Evolutionary conservation across 2,113 vertebrate genomes (phyloP).

Genomic region (Cervus canadensis): DNA sequence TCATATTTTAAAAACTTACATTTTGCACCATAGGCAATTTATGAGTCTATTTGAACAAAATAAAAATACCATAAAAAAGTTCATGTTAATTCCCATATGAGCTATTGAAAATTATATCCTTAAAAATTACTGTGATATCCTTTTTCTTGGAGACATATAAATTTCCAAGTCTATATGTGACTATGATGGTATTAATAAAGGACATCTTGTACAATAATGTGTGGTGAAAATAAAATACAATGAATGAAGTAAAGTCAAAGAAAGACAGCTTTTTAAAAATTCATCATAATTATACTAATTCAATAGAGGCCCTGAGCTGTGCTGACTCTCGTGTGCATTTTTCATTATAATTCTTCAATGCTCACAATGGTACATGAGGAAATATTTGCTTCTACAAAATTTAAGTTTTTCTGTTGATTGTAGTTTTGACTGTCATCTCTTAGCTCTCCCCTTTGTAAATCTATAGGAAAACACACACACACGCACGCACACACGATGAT

Average conservation of each 20-base stretch:
- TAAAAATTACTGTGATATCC: not conserved
- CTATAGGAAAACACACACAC: not conserved
- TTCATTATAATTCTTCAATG: not conserved
- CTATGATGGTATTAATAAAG: not conserved
- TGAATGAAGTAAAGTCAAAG: not conserved
- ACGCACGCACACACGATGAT: too few relatives aligned
- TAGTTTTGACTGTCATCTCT: not conserved
- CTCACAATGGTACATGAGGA: not conserved
- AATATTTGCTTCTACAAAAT: not conserved
- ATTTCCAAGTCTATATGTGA: not conserved
- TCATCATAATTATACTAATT: not conserved
- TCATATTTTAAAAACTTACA: not conserved
- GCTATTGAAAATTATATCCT: not conserved
- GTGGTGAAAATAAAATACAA: not conserved
- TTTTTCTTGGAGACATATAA: not conserved
- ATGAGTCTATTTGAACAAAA: not conserved
- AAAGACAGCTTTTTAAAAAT: not conserved
- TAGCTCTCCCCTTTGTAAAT: rapidly evolving
- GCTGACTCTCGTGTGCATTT: not conserved
- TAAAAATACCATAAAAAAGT: not conserved
- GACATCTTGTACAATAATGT: not conserved
- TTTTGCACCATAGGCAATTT: not conserved
- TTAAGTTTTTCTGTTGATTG: not conserved
- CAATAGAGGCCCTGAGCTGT: not conserved
- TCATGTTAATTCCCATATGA: not conserved